Evolutionary conservation across 2,888 invertebrate species (phyloP), one percentile per base, ranked within the genome.

Genomic region (Trissonchulus latispiculum): DNA sequence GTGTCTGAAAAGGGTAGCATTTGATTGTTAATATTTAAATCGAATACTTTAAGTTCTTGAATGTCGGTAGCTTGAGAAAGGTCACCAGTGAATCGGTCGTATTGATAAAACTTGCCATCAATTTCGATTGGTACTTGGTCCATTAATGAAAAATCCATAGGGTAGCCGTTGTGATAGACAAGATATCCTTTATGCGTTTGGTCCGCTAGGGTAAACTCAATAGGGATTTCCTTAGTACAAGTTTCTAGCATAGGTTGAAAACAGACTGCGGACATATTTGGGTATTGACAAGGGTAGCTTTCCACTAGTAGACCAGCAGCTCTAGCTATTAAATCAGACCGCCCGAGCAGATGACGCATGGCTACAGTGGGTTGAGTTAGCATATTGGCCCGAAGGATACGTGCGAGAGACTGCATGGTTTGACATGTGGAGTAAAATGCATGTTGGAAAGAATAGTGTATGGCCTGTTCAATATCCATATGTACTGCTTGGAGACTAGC

Each of bases 401-500:
- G 8, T 3, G 18, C 31, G 8, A 64, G 8, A 8, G 29, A 15
- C 15, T 64, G 8, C 64, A 64, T 64, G 8, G 29, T n/a, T 31
- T 64, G 64, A n/a, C 64, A 64, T 18, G 64, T 64, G 64, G 31
- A 18, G 18, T 28, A 31, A 8, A 64, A 18, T 31, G 64, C 64
- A 64, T 64, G 64, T 15, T 64, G 29, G 28, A 64, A 64, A 18
- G 64, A 8, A n/a, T 31, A 64, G 15, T n/a, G 64, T 31, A 64
- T n/a, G 8, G 18, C 28, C 28, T 33, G 31, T 15, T 64, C 31
- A 15, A 64, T 15, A 64, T 64, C 64, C 8, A 64, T 31, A 18
- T 64, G 64, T 29, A 64, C 64, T 18, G 64, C 64, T 64, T 64
- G 64, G 15, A 64, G 33, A n/a, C 64, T 64, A 31, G 33, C 29